Percentiles rank a stretch among this genome's conserved stretches.
Conservation (phyloP, 1,140 invertebrate genomes). For the Diachasma alloeum region DNA sequence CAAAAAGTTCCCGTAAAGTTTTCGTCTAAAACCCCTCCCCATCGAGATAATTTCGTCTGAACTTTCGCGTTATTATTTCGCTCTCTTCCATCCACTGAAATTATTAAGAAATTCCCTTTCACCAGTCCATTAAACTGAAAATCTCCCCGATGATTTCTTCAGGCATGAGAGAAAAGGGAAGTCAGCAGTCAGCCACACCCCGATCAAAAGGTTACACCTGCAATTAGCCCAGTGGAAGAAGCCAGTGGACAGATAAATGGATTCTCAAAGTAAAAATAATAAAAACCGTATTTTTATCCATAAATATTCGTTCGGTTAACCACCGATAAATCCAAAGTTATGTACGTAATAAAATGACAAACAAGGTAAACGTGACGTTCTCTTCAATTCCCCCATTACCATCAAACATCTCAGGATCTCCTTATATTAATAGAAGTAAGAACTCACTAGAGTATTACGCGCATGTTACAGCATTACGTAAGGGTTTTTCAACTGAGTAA, state of each 20-base stretch:
- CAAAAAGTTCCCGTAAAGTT: neutral
- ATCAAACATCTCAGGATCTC: neutral
- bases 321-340: no score
- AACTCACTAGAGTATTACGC: neutral
- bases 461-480: constrained; percentile 11
- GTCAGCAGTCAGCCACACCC: neutral
- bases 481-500: constrained; percentile 6
- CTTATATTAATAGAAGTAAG: neutral
- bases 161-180: neutral
- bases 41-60: no score
- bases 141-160: neutral
- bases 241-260: neutral
- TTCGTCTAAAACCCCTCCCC: no score
- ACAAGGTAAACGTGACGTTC: no score
- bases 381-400: neutral
- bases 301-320: no score
- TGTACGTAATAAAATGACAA: no score
- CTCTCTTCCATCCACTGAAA: no score
- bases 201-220: neutral
- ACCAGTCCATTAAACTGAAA: neutral
- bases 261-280: no score
- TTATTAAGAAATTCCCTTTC: neutral
- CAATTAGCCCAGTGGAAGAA: neutral
- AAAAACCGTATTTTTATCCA: no score
- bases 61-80: no score